Base-by-base conservation (phyloP, 2,888 invertebrate species). In the Marasmarcha lunaedactyla region DNA sequence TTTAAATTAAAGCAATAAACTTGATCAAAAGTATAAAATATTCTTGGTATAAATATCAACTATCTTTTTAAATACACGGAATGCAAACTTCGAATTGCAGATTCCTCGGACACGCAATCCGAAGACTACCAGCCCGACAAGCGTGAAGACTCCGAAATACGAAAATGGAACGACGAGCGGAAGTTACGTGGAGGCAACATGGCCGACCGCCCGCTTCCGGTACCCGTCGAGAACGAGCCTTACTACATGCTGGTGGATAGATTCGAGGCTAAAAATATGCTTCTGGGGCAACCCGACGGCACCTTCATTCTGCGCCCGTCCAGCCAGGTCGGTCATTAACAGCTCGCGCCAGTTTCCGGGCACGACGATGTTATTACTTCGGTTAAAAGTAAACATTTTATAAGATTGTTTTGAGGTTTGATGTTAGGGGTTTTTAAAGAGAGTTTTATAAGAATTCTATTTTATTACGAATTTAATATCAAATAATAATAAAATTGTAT, bases 271-370 rank as follows among this genome's bases (percentile, higher is more conserved):
- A 87, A 86, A 57, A 72, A 74, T 41, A 49, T 87, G 42, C 55
- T 87, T 49, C 67, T 62, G 39, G 83, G 84, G 1, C 85, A 84
- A 46, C 86, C 86, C n/a, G 86, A 86, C 56, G 88, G 88, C 6
- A 85, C 85, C 1, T 88, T 87, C 49, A 71, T 88, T 37, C 61
- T 88, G 46, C 67, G 87, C 39, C 88, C 87, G 36, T 85, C 86
- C 1, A 84, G 79, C 50, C 83, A 84, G 71, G 81, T 79, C 35
- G 20, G 20, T 40, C n/a, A n/a, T 38, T 14, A 15, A 14, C 13
- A 14, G 2, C 15, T n/a, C 15, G 2, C 2, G 35, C n/a, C n/a
- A n/a, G n/a, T n/a, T n/a, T n/a, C n/a, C n/a, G n/a, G n/a, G n/a
- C n/a, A n/a, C n/a, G n/a, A n/a, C n/a, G n/a, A n/a, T n/a, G n/a